Base-by-base conservation (phyloP, 1,140 invertebrate species). In the Pogonus chalceus region DNA sequence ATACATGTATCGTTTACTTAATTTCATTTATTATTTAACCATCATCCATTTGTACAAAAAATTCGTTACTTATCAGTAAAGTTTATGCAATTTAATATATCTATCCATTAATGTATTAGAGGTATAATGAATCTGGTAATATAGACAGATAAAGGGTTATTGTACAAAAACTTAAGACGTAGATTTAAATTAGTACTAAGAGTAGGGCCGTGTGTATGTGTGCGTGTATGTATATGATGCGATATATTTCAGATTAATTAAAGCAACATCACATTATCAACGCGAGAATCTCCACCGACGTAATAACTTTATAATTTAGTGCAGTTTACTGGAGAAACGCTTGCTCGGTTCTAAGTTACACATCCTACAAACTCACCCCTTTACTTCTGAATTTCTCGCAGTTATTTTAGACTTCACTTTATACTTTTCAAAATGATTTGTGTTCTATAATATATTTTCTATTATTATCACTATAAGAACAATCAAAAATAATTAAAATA, bases 241-340 rank as follows among this genome's bases (percentile, higher is more conserved):
- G 60, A 65, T 68, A 68, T 66, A 66, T 66, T 64, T 65, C 58
- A 65, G 66, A 69, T 69, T 69, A 69, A 69, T 69, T 68, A 69
- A 69, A 65, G 65, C 65, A 66, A 65, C 66, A 67, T 69, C 68
- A 67, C 64, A 66, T 61, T 69, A 69, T 69, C 61, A 64, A 60
- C 63, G 58, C 62, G 60, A 56, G 23, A 62, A 69, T 69, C 66
- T 69, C 59, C 62, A 58, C 66, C 66, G 66, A 68, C 68, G 64
- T 65, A 69, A 69, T 69, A 69, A 69, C 68, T 69, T 69, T 69
- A 69, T 69, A 69, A 69, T 69, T 69, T 69, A 69, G 65, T 69
- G 63, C 65, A 64, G 60, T 67, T 66, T 62, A 60, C 63, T 57
- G 54, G 56, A 60, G 57, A 48, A 49, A 23, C 54, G 52, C 56